Conservation (phyloP, 2,113 vertebrate genomes). For the Brienomyrus longianalis region DNA sequence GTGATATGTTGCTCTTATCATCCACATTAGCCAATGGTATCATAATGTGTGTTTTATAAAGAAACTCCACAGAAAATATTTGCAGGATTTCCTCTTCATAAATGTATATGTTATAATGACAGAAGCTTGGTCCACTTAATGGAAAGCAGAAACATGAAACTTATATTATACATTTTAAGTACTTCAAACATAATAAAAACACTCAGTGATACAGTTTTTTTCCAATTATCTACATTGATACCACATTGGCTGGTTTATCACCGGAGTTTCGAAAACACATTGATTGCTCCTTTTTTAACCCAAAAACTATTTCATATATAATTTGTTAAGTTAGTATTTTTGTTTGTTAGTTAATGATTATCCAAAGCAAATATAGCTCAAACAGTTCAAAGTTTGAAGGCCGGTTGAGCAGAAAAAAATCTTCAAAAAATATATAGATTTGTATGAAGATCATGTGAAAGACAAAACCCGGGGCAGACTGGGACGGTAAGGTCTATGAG, state of each 20-base stretch:
- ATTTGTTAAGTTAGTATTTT: slow-evolving; percentile 2
- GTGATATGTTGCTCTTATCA: background rate
- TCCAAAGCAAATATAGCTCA: slow-evolving; percentile 3
- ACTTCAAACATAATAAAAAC: background rate
- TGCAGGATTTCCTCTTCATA: background rate
- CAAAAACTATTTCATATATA: background rate
- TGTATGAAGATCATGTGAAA: background rate
- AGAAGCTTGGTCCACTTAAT: background rate
- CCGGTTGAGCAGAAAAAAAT: background rate
- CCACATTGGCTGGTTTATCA: background rate
- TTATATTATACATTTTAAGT: too few species aligned
- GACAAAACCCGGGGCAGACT: background rate
- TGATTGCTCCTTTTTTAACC: background rate
- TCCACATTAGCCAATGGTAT: background rate
- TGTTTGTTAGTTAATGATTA: slow-evolving; percentile 11
- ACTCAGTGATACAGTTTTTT: background rate
- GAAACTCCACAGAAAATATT: background rate
- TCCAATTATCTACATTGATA: background rate
- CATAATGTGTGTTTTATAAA: background rate
- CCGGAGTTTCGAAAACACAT: background rate
- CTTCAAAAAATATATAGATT: slow-evolving; percentile 6
- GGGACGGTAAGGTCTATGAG: background rate
- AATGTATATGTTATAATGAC: background rate
- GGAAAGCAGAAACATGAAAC: too few species aligned
- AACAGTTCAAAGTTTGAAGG: slow-evolving; percentile 12